phyloP scores from a whole-genome alignment of 2,888 invertebrate genomes.

The Cosmorhoe ocellata region DNA sequence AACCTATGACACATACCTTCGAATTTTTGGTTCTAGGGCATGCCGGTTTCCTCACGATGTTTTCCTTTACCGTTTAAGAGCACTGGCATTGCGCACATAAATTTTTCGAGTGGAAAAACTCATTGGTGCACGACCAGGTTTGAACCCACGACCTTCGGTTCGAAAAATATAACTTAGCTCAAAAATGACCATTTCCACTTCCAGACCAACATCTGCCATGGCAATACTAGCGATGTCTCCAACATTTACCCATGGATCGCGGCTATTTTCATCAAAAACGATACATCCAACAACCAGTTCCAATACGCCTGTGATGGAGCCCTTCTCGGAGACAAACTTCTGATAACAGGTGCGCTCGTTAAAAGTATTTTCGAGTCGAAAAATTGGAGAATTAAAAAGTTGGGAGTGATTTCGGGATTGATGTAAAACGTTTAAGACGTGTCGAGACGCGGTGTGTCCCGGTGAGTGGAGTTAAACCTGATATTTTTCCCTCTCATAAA shows the following conservation, averaged over 20 bases:
- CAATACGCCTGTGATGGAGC: conserved; percentile 69
- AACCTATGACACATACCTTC: too few species aligned
- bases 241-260: conserved; percentile 62
- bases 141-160: too few species aligned
- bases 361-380: conserved; percentile 11
- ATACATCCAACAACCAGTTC: conserved; percentile 51
- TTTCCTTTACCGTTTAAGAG: too few species aligned
- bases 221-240: conserved; percentile 30
- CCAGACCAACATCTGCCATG: conserved; percentile 24
- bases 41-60: too few species aligned
- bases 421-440: not conserved
- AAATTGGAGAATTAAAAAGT: conserved; percentile 13
- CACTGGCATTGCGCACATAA: too few species aligned
- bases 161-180: too few species aligned
- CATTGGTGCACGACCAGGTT: too few species aligned
- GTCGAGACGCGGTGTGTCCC: not conserved
- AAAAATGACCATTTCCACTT: conserved; percentile 2
- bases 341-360: conserved; percentile 57
- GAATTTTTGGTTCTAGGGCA: too few species aligned
- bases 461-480: too few species aligned
- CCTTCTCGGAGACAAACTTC: conserved; percentile 46
- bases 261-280: conserved; percentile 62
- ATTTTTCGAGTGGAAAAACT: too few species aligned
- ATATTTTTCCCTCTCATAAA: too few species aligned
- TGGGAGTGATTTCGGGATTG: conserved; percentile 7